Evolutionary conservation across 2,113 vertebrate genomes (phyloP), one percentile per base, ranked within the genome.

Genomic region (Psophia crepitans): DNA sequence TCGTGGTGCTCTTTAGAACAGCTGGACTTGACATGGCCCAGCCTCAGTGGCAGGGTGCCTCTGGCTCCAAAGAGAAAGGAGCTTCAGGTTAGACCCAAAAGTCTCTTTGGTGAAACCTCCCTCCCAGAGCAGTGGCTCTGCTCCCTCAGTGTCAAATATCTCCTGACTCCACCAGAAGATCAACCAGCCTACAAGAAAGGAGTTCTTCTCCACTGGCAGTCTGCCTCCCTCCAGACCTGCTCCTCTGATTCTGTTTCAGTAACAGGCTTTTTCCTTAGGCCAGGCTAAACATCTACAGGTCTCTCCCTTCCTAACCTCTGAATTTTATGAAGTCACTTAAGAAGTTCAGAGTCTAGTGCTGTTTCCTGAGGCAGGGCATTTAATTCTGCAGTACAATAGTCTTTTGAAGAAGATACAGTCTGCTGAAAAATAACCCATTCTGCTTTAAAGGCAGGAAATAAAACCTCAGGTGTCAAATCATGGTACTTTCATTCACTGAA

Each of bases 401-500:
- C 73, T 91, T 96, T 93, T 96, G 96, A 93, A 94, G 71, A 91
- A 87, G 78, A 53, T 18, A 68, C 6, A 87, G 37, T 75, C 77
- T 91, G 77, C 53, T 87, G 84, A 92, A 90, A 96, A 94, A 95
- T 71, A 44, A 78, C 83, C 73, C 53, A 64, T 61, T 86, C 73
- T 89, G 28, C 57, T 95, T 81, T 92, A 89, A 95, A 91, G 53
- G 73, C 41, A 93, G 76, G 69, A 96, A 96, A 97, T 92, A 95
- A 92, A 92, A 56, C 80, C 85, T 87, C 91, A 90, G 81, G 80
- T 89, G 76, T 96, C 75, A 91, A 92, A 83, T 75, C 75, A 66
- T 6, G 11, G 68, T 58, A 68, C 68, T 80, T 84, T 53, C 37
- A 58, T 90, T 85, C 93, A 86, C 54, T 68, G 69, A 70, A 94